Evolutionary conservation across 2,797 vertebrate species (phyloP), one percentile per base, ranked within the genome.

Genomic region (Hyperoplus lanceolatus): DNA sequence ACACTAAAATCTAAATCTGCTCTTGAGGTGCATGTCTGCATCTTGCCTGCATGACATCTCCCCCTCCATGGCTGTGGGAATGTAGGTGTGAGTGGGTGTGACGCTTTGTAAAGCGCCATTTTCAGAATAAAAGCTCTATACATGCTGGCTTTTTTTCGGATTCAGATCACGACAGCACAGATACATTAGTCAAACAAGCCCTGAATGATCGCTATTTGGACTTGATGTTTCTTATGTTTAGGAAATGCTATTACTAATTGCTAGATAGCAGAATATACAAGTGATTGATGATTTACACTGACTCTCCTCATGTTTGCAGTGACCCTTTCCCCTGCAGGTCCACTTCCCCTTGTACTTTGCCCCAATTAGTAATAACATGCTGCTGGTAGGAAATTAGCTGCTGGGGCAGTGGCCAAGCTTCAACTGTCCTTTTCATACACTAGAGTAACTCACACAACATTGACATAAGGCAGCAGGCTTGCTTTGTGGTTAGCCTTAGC

Each of bases 1-100:
- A 53, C 43, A 42, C 68, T 61, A 21, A 81, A 83, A 81, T 84
- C 70, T 77, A 88, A 79, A 79, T 77, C 65, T 65, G 66, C 70
- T 73, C 75, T 42, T 78, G 75, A 76, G 63, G 58, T 84, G 60
- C 72, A 77, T 79, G 76, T 86, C 82, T 81, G 84, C 56, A 80
- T 82, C 82, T 79, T 61, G 14, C n/a, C 78, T 61, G 14, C n/a
- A 54, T 51, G 49, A 46, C 82, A 83, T 74, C 87, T 81, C 78
- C 39, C 1, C 83, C 84, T 80, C 85, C 79, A 75, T 59, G 16
- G 4, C 51, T 74, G 74, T 72, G 73, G 83, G 70, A 68, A 68
- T 87, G 85, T 89, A 75, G 83, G 83, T 86, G 82, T 87, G 77
- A 82, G 90, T 92, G 74, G 87, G 90, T 74, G 77, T 86, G 53